phyloP scores from a whole-genome alignment of 2,888 invertebrate genomes.

The Strigamia crassipes region DNA sequence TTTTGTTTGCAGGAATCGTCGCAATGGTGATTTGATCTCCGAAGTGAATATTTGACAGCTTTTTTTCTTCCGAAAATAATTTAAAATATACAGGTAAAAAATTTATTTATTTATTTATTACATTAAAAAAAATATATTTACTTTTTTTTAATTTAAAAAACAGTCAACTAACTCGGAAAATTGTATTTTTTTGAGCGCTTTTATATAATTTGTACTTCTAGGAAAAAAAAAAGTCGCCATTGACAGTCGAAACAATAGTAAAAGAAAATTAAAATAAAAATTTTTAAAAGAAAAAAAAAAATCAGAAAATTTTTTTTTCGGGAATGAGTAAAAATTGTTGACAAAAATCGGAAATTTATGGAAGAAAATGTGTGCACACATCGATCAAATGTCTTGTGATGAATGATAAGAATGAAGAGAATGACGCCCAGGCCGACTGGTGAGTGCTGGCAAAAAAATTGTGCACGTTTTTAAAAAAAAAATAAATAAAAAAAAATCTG shows the following conservation, averaged over 20 bases:
- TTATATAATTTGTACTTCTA: background rate
- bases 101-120: background rate
- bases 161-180: background rate
- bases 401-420: constrained; percentile 22
- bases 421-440: constrained; percentile 19
- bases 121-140: no score
- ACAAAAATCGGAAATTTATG: constrained; percentile 15
- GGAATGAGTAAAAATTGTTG: background rate
- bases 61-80: constrained; percentile 1
- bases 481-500: background rate
- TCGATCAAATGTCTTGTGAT: constrained; percentile 11
- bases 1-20: background rate
- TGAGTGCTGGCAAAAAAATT: constrained; percentile 9
- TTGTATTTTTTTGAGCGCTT: background rate
- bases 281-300: no score
- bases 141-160: background rate
- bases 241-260: background rate
- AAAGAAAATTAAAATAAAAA: background rate
- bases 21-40: constrained; percentile 24
- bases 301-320: background rate
- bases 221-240: constrained; percentile 18
- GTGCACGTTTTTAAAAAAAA: background rate
- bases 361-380: constrained; percentile 25
- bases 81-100: constrained; percentile 4
- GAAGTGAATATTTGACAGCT: constrained; percentile 10